Percentiles rank a stretch among this genome's conserved stretches.
phyloP scores from a whole-genome alignment of 2,113 vertebrate genomes.

The Desmodus rotundus region DNA sequence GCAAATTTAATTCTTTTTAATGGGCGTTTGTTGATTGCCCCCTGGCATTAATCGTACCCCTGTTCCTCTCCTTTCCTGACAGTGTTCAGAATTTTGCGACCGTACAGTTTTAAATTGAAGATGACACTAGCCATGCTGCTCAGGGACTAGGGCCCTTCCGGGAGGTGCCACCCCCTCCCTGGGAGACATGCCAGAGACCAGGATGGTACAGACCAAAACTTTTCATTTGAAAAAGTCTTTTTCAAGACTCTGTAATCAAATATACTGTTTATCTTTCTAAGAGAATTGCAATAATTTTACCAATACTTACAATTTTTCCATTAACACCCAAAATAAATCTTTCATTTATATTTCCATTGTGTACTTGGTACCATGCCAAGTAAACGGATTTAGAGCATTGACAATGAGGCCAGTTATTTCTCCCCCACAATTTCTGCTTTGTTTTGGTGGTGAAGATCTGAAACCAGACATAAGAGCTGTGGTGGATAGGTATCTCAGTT shows the following conservation, averaged over 20 bases:
- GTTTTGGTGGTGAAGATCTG: not conserved
- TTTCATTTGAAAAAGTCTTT: not conserved
- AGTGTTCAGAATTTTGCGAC: not conserved
- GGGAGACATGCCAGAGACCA: not conserved
- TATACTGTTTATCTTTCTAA: not conserved
- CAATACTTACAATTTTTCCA: not conserved
- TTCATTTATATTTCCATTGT: not conserved
- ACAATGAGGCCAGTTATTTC: not conserved
- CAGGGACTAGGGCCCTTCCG: fast-evolving
- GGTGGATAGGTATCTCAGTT: not conserved
- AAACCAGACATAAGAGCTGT: not conserved
- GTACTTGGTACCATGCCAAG: not conserved
- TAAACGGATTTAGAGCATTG: not conserved
- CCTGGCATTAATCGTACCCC: not conserved
- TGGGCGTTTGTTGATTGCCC: not conserved
- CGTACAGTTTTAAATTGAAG: not conserved
- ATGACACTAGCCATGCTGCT: not conserved
- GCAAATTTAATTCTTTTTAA: not conserved
- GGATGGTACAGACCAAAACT: not conserved
- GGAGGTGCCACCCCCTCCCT: not conserved
- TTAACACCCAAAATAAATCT: not conserved
- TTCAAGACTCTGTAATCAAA: not conserved
- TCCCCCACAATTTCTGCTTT: not conserved
- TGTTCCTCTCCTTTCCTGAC: not conserved
- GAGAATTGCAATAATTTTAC: not conserved